Percentiles rank a stretch among this genome's conserved stretches.
Evolutionary conservation across 2,797 vertebrate genomes (phyloP).

Genomic region (Hoplostethus atlanticus): DNA sequence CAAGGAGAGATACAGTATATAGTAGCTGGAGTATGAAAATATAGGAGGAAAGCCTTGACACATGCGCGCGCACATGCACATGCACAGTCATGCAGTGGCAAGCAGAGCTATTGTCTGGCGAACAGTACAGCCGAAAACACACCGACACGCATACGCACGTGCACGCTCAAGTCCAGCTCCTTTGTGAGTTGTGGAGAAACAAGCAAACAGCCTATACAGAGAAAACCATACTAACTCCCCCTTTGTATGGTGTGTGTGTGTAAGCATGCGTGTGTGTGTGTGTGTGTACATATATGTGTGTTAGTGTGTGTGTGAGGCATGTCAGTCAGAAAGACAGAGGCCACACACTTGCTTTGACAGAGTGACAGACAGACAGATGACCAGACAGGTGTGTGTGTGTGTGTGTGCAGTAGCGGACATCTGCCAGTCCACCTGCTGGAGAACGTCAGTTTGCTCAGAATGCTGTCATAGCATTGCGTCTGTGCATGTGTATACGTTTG

Average conservation of each 20-base stretch:
- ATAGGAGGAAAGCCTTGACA: conserved; percentile 12
- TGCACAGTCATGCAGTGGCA: conserved; percentile 15
- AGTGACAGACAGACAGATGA: conserved; percentile 66
- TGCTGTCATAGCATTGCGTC: conserved; percentile 66
- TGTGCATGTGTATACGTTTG: conserved; percentile 11
- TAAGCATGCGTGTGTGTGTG: conserved; percentile 16
- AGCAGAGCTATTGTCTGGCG: not conserved
- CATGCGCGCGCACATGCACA: conserved; percentile 1
- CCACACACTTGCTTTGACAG: conserved; percentile 54
- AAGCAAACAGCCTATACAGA: not conserved
- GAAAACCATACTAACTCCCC: conserved; percentile 2
- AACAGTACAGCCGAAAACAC: not conserved
- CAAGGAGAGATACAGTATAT: conserved; percentile 12
- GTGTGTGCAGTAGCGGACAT: conserved; percentile 47
- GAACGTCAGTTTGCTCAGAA: conserved; percentile 71
- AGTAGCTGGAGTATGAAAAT: conserved; percentile 30
- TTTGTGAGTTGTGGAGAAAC: not conserved
- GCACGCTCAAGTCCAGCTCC: conserved; percentile 14
- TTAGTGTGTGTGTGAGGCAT: conserved; percentile 20
- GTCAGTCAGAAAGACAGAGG: conserved; percentile 63
- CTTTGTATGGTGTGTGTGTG: conserved; percentile 10
- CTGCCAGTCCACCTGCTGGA: conserved; percentile 77
- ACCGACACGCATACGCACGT: not conserved
- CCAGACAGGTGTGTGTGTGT: conserved; percentile 22
- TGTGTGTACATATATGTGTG: conserved; percentile 12